Evolutionary conservation across 2,113 vertebrate genomes (phyloP).

Genomic region (Sorex araneus): DNA sequence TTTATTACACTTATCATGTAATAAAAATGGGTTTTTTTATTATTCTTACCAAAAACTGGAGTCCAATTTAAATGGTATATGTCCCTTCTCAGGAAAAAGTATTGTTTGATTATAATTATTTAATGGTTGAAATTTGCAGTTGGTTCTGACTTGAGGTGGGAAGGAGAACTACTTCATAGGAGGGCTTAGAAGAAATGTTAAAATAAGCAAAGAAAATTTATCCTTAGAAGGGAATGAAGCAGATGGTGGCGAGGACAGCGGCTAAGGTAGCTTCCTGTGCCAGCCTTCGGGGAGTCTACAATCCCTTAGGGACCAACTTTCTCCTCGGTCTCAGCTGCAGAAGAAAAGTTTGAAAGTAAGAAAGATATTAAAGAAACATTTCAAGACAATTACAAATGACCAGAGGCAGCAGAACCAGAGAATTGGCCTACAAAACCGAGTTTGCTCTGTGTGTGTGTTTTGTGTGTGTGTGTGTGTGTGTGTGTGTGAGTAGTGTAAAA

Average conservation of each 20-base stretch:
- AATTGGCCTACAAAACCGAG: too few relatives aligned
- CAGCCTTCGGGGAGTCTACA: conserved; percentile 70
- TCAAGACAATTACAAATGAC: too few relatives aligned
- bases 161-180: background rate
- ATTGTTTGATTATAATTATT: background rate
- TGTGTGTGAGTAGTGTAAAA: too few relatives aligned
- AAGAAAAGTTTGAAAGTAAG: too few relatives aligned
- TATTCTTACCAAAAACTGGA: background rate
- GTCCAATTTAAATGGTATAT: conserved; percentile 12
- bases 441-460: too few relatives aligned
- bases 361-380: too few relatives aligned
- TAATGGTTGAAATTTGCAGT: background rate
- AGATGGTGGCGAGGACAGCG: background rate
- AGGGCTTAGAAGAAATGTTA: background rate
- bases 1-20: background rate
- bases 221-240: background rate
- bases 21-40: background rate
- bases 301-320: conserved; percentile 30
- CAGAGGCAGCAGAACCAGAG: too few relatives aligned
- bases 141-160: background rate
- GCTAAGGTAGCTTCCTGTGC: background rate
- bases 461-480: too few relatives aligned
- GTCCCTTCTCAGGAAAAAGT: background rate
- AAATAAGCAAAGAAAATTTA: background rate
- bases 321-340: background rate